phyloP scores from a whole-genome alignment of 64 coral and sea anemone species.

The Montipora foliosa region DNA sequence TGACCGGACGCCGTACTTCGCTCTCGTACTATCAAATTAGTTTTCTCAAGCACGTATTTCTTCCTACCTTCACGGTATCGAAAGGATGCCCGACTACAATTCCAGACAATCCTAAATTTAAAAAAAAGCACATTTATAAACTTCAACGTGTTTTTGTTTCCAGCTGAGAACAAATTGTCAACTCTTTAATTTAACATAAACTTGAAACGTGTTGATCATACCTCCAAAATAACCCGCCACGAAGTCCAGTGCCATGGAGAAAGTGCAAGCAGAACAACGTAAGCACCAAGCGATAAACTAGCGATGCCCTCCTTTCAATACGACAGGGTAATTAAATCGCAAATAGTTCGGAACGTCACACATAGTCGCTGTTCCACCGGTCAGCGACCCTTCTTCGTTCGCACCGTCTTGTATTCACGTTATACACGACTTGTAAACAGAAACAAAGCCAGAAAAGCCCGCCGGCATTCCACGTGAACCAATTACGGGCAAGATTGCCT shows the following conservation, averaged over 20 bases:
- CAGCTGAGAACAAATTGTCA: not conserved
- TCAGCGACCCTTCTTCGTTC: not conserved
- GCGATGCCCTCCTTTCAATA: not conserved
- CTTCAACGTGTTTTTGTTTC: not conserved
- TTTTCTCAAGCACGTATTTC: not conserved
- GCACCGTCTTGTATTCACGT: not conserved
- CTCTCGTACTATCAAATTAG: no score
- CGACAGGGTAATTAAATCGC: not conserved
- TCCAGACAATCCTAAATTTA: slow-evolving; percentile 83
- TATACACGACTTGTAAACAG: no score
- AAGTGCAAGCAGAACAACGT: not conserved
- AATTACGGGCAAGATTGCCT: not conserved
- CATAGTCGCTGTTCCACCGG: not conserved
- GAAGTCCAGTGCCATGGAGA: slow-evolving; percentile 84
- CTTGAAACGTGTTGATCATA: not conserved
- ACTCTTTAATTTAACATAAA: not conserved
- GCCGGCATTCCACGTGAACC: not conserved
- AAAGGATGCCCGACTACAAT: slow-evolving; percentile 97
- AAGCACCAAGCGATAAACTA: not conserved
- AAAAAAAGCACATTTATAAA: not conserved
- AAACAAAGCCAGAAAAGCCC: not conserved
- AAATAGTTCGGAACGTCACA: not conserved
- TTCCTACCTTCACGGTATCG: slow-evolving; percentile 94
- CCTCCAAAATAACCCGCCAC: slow-evolving; percentile 90
- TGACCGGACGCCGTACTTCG: no score